Conservation (phyloP, 2,888 invertebrate genomes). For the Pecten maximus region DNA sequence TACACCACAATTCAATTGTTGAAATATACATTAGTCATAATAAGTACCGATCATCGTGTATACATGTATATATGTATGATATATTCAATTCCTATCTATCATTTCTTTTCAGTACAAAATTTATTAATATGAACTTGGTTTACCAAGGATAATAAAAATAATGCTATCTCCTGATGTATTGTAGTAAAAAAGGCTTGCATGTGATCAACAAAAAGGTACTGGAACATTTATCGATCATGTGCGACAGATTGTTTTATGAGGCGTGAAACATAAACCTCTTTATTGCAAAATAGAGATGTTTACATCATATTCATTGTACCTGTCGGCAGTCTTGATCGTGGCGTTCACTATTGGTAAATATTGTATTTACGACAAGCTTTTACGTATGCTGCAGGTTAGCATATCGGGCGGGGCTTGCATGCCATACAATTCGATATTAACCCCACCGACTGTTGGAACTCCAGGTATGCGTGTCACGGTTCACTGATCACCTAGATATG, state of each 20-base stretch:
- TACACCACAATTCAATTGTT: background rate
- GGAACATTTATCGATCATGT: background rate
- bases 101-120: background rate
- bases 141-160: background rate
- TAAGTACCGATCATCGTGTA: background rate
- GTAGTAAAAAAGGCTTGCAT: background rate
- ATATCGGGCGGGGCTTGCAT: background rate
- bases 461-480: background rate
- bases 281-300: background rate
- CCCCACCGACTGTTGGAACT: background rate
- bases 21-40: background rate
- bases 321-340: background rate
- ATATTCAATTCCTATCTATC: background rate
- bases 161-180: background rate
- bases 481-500: background rate
- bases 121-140: background rate
- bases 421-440: background rate
- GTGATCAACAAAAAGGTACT: conserved; percentile 15
- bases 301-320: background rate
- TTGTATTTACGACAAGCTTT: background rate
- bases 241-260: conserved; percentile 18
- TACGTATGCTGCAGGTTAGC: background rate
- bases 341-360: background rate
- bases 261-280: background rate
- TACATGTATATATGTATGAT: background rate